phyloP scores from a whole-genome alignment of 2,888 invertebrate genomes.

The Monochamus alternatus region DNA sequence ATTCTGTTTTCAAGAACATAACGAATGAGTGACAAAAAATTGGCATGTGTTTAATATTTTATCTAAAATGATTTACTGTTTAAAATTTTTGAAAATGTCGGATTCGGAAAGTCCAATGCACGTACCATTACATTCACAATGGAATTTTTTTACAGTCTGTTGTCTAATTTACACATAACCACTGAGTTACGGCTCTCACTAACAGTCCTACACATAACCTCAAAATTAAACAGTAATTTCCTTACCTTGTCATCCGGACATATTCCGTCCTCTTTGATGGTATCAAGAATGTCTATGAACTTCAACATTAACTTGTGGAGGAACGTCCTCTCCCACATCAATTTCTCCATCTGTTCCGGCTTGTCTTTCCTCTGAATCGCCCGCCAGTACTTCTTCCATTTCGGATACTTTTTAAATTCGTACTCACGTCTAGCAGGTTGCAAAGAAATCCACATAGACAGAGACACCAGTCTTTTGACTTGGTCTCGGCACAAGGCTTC shows the following conservation, averaged over 20 bases:
- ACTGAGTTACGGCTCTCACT: too few relatives aligned
- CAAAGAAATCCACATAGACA: constrained; percentile 94
- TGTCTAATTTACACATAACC: too few relatives aligned
- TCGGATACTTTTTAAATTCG: constrained; percentile 88
- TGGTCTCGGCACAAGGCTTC: constrained; percentile 94
- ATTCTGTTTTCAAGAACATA: too few relatives aligned
- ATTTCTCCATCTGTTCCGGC: constrained; percentile 78
- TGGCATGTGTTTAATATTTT: too few relatives aligned
- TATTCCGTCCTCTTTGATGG: constrained; percentile 78
- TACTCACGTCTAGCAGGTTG: constrained; percentile 88
- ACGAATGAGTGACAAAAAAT: too few relatives aligned
- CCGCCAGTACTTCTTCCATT: constrained; percentile 94
- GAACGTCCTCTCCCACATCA: constrained; percentile 91
- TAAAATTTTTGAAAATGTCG: too few relatives aligned
- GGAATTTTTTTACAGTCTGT: too few relatives aligned
- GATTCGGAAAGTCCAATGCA: too few relatives aligned
- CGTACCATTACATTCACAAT: too few relatives aligned
- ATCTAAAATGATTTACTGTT: too few relatives aligned
- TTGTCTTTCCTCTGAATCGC: constrained; percentile 90
- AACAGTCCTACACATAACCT: too few relatives aligned
- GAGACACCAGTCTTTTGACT: constrained; percentile 88
- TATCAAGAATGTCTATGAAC: constrained; percentile 87
- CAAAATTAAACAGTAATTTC: not conserved
- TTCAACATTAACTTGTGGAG: constrained; percentile 89
- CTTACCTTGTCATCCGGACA: constrained; percentile 75